Evolutionary conservation across 2,113 vertebrate genomes (phyloP).

Genomic region (Pelecanoides urinatrix): DNA sequence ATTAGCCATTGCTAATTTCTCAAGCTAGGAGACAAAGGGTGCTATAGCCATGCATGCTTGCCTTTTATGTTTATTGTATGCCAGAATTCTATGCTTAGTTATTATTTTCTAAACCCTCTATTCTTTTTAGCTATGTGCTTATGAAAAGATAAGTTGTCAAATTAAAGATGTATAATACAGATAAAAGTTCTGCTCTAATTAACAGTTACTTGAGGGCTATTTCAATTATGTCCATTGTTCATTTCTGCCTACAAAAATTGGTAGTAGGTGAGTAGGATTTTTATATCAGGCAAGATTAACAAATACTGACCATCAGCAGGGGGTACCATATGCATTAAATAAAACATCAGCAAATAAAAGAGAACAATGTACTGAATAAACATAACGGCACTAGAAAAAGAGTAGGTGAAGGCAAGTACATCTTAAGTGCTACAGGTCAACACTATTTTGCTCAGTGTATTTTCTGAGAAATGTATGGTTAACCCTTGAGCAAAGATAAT

Average conservation of each 20-base stretch:
- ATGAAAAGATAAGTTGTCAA: neutral
- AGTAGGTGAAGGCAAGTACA: neutral
- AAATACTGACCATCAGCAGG: neutral
- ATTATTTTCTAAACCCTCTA: neutral
- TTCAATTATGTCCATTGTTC: neutral
- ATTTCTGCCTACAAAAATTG: neutral
- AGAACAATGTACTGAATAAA: neutral
- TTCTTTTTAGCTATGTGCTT: neutral
- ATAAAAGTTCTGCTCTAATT: neutral
- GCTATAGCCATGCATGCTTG: neutral
- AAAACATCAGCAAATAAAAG: neutral
- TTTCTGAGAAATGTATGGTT: neutral
- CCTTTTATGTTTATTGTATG: neutral
- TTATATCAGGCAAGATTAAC: neutral
- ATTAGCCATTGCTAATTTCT: neutral
- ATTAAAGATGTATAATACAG: neutral
- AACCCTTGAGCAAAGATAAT: constrained; percentile 1
- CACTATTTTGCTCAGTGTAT: neutral
- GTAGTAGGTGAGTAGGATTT: neutral
- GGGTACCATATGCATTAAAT: neutral
- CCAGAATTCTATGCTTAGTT: neutral
- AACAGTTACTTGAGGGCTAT: neutral
- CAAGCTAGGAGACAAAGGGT: neutral
- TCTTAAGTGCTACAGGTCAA: neutral
- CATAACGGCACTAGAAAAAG: neutral